Base-by-base conservation (phyloP, 2,797 vertebrate species). In the Eulemur coronatus region DNA sequence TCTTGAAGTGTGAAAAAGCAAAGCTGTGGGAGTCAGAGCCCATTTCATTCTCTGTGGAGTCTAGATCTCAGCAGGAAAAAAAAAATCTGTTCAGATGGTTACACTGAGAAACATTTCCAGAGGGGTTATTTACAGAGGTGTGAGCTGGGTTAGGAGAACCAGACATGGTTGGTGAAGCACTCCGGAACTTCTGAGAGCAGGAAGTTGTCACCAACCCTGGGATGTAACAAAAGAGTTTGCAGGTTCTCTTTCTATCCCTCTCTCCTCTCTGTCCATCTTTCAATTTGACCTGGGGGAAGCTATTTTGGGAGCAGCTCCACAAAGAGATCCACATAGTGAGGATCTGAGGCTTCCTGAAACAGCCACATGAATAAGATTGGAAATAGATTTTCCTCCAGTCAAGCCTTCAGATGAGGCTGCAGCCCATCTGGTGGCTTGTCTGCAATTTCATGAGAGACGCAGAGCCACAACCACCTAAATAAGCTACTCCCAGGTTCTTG, bases 211-310 rank as follows among this genome's bases (percentile, higher is more conserved):
- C 43, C 59, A 48, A 3, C 28, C 28, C 15, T 46, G 73, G 41
- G 50, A n/a, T 0, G 0, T 7, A 28, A 24, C 30, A 63, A 61
- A 55, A 46, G 3, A 63, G 57, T 50, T 3, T 17, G 4, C 20
- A 22, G 17, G 4, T 10, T 22, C 2, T 6, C 30, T 50, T 28
- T 50, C 43, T 30, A 15, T 20, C 30, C 2, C 11, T 20, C 24
- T 41, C 72, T 35, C 14, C 18, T 63, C 7, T 28, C 17, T 75
- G 8, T 48, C 46, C 57, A 1, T 3, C 50, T 73, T 41, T 57
- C 35, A 43, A 11, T 7, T 41, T 76, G 17, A 30, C n/a, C 24
- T 79, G 11, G 1, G 14, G 24, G 41, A 82, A 50, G 33, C 4
- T 41, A 15, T 33, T 24, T 50, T 43, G 43, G 22, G 6, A 67